phyloP scores from a whole-genome alignment of 2,113 vertebrate genomes.

The Oplegnathus fasciatus region DNA sequence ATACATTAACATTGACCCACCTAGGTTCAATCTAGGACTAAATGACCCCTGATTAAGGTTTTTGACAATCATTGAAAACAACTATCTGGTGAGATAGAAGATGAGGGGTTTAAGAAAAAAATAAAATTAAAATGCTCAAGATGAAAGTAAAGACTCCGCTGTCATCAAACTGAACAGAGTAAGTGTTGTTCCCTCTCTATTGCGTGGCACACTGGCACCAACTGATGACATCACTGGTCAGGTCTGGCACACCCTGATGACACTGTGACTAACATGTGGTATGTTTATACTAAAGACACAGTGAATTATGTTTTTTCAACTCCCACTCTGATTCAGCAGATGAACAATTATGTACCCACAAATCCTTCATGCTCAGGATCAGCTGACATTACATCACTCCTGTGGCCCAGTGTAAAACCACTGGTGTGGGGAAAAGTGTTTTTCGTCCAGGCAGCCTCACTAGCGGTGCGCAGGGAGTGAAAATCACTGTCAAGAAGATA shows the following conservation, averaged over 20 bases:
- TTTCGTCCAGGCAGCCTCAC: constrained; percentile 1
- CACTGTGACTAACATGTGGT: not conserved
- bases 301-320: not conserved
- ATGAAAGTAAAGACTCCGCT: constrained; percentile 82
- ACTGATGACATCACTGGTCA: constrained; percentile 47
- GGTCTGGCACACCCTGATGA: constrained; percentile 6
- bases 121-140: constrained; percentile 72
- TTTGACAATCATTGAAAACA: constrained; percentile 77
- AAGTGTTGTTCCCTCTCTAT: constrained; percentile 66
- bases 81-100: constrained; percentile 65
- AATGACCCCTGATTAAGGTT: constrained; percentile 77
- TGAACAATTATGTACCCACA: not conserved
- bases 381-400: constrained; percentile 53
- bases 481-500: constrained; percentile 23
- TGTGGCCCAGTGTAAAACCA: constrained; percentile 32
- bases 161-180: constrained; percentile 58
- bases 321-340: not conserved
- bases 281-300: not conserved
- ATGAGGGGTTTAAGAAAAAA: constrained; percentile 49
- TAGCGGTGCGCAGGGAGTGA: constrained; percentile 29
- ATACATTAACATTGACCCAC: constrained; percentile 69
- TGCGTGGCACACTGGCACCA: constrained; percentile 67
- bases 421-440: not conserved
- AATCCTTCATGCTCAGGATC: constrained; percentile 54
- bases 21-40: constrained; percentile 64